phyloP scores from a whole-genome alignment of 2,113 vertebrate genomes.

The Narcine bancroftii region DNA sequence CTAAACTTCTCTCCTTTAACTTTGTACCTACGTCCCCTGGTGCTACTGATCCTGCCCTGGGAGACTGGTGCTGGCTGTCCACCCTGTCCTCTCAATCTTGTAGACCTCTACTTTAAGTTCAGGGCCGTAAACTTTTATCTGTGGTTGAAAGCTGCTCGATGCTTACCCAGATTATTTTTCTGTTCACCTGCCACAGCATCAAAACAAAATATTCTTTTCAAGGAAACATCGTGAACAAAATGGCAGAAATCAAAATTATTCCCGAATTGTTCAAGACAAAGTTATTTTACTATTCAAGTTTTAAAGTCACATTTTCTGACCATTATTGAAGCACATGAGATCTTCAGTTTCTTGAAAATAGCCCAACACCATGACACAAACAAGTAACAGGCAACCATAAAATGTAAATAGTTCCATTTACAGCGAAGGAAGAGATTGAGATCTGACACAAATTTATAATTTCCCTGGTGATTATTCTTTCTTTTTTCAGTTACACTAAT shows the following conservation, averaged over 20 bases:
- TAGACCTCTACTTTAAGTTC: neutral
- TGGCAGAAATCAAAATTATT: neutral
- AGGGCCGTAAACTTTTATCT: neutral
- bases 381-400: neutral
- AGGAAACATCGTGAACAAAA: neutral
- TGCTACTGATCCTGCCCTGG: no score
- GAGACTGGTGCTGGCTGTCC: no score
- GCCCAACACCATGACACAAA: neutral
- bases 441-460: neutral
- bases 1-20: no score
- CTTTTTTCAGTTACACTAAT: neutral
- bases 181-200: neutral
- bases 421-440: neutral
- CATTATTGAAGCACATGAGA: neutral
- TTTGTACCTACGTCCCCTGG: no score
- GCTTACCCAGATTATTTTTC: neutral
- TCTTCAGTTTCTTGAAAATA: neutral
- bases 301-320: neutral
- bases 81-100: no score
- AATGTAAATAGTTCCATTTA: constrained; percentile 9
- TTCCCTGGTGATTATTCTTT: neutral
- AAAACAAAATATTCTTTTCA: neutral
- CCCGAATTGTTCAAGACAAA: neutral
- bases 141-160: neutral
- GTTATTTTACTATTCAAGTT: no score